These are phyloP conservation scores for Desmodus rotundus DNA, from an alignment of 2,113 vertebrate species.

Conservation along the genomic window DNA sequence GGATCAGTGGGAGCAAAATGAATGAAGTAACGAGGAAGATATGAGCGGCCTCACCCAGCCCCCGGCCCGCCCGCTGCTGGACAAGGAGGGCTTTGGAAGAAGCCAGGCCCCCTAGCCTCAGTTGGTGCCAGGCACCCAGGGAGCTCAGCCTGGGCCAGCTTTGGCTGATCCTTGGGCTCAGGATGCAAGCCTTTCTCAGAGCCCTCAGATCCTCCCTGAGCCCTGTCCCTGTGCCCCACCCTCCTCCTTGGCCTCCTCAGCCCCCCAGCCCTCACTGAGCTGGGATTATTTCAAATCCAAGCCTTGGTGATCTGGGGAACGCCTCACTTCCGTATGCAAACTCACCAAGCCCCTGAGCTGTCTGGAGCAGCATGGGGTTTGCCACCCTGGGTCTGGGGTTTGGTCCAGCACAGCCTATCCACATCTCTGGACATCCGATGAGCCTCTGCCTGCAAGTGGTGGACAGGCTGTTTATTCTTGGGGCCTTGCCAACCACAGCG, in stretches of 20 bases:
- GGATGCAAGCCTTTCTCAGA: neutral
- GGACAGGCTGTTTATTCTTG: neutral
- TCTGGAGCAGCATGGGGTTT: neutral
- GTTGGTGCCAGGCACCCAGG: conserved; percentile 50
- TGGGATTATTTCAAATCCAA: neutral
- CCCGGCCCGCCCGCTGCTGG: neutral
- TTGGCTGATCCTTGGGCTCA: neutral
- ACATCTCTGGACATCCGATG: neutral
- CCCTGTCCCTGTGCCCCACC: neutral
- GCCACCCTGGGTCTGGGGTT: no score
- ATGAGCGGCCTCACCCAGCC: conserved; percentile 50
- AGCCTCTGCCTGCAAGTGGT: neutral
- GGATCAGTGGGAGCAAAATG: conserved; percentile 59
- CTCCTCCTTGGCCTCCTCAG: neutral
- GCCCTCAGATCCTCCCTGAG: neutral
- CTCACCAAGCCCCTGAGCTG: neutral
- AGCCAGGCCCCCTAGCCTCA: neutral
- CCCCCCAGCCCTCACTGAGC: neutral
- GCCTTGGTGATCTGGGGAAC: neutral
- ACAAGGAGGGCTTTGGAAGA: conserved; percentile 39
- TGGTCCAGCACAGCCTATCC: neutral
- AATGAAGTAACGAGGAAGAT: conserved; percentile 73
- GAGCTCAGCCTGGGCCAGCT: neutral
- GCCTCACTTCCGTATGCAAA: neutral
- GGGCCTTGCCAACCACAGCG: neutral